phyloP scores from a whole-genome alignment of 2,113 vertebrate species.

The Phaetusa simplex region DNA sequence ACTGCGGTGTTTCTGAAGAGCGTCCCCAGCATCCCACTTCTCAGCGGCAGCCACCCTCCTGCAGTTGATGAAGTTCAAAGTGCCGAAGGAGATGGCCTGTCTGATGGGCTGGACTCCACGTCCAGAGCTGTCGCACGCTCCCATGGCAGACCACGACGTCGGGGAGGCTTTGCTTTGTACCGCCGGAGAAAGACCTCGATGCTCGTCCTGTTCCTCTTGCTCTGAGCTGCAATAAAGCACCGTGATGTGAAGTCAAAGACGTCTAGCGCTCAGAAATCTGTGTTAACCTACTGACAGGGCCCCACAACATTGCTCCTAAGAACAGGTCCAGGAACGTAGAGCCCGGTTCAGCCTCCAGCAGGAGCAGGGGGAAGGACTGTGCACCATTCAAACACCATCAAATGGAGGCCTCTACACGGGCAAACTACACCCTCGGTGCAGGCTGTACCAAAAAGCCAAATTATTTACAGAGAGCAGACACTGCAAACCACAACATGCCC shows the following conservation, averaged over 20 bases:
- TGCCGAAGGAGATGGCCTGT: slow-evolving; percentile 53
- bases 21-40: background rate
- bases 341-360: background rate
- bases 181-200: background rate
- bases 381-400: background rate
- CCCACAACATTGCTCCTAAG: background rate
- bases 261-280: background rate
- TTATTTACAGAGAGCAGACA: background rate
- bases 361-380: background rate
- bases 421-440: background rate
- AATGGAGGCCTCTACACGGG: accelerated
- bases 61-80: slow-evolving; percentile 31
- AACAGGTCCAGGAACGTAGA: background rate
- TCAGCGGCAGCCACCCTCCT: background rate
- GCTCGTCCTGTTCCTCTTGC: background rate
- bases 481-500: background rate
- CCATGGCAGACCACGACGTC: background rate
- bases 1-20: slow-evolving; percentile 65
- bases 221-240: slow-evolving; percentile 51
- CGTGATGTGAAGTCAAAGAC: background rate
- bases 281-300: background rate
- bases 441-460: background rate
- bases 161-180: background rate
- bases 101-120: background rate
- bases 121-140: background rate